phyloP scores from a whole-genome alignment of 1,140 invertebrate genomes.

The Hylaeus anthracinus region DNA sequence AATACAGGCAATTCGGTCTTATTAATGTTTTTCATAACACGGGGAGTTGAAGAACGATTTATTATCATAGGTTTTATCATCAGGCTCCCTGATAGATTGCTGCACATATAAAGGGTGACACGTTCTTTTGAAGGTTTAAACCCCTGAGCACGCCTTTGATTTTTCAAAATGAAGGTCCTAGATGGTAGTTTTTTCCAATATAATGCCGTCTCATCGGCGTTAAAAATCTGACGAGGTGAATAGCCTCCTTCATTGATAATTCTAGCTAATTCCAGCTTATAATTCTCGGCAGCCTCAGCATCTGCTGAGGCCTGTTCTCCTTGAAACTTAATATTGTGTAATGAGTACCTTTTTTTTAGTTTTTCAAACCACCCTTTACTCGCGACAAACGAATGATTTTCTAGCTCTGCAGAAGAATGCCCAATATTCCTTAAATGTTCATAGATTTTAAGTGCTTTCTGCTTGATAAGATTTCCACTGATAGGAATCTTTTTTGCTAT shows the following conservation, averaged over 20 bases:
- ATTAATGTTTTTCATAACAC: constrained; percentile 47
- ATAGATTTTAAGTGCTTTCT: constrained; percentile 62
- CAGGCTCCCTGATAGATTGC: constrained; percentile 38
- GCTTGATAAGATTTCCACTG: constrained; percentile 58
- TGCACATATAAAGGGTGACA: constrained; percentile 28
- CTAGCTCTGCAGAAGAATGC: constrained; percentile 35
- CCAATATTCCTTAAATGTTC: constrained; percentile 52
- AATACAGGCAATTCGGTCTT: constrained; percentile 34
- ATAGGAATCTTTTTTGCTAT: constrained; percentile 61
- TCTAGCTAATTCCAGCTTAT: constrained; percentile 54
- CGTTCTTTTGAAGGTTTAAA: constrained; percentile 41
- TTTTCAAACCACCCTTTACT: constrained; percentile 73
- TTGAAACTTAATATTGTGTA: constrained; percentile 64
- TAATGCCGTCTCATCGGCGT: constrained; percentile 61
- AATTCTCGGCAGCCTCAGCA: constrained; percentile 66
- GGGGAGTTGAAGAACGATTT: constrained; percentile 42
- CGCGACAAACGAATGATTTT: constrained; percentile 59
- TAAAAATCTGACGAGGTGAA: constrained; percentile 61
- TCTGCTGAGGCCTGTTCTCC: constrained; percentile 69
- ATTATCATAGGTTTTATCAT: constrained; percentile 50
- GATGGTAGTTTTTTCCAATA: constrained; percentile 63
- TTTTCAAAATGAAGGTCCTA: constrained; percentile 42
- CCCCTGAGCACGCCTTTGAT: constrained; percentile 34
- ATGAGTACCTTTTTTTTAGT: constrained; percentile 65
- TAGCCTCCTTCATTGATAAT: constrained; percentile 69